Evolutionary conservation across 2,888 invertebrate genomes (phyloP).

Genomic region (Endotricha flammealis): DNA sequence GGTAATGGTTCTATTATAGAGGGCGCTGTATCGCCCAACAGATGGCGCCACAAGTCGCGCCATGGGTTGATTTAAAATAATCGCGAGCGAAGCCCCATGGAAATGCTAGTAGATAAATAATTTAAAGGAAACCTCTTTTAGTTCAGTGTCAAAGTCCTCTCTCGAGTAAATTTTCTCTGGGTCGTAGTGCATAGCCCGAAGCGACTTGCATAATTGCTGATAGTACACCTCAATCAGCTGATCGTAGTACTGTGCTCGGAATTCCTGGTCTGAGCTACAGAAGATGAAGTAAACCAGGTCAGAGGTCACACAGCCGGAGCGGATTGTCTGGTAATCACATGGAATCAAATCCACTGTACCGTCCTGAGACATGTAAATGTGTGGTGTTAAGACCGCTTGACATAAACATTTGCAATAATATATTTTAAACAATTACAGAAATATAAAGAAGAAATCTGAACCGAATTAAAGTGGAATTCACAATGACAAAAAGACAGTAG

Average conservation of each 20-base stretch:
- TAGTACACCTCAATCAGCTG: conserved; percentile 33
- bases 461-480: no score
- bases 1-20: no score
- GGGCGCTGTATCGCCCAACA: no score
- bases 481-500: no score
- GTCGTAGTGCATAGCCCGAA: conserved; percentile 13
- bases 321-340: conserved; percentile 17
- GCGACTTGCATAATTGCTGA: conserved; percentile 12
- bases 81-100: no score
- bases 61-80: no score
- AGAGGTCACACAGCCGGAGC: conserved; percentile 5
- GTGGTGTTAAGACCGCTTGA: no score
- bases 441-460: no score
- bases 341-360: conserved; percentile 8
- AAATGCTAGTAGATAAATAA: no score
- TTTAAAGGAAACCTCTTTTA: conserved; percentile 14
- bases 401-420: no score
- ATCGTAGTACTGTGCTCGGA: conserved; percentile 21
- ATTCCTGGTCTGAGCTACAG: conserved; percentile 12
- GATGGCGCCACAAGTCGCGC: no score
- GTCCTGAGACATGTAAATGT: conserved; percentile 11
- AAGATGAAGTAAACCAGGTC: conserved; percentile 18
- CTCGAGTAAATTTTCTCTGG: conserved; percentile 13
- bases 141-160: conserved; percentile 14
- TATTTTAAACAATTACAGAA: no score